These are phyloP conservation scores for Ochropleura plecta DNA, from an alignment of 2,888 invertebrate species.

Conservation along the genomic window DNA sequence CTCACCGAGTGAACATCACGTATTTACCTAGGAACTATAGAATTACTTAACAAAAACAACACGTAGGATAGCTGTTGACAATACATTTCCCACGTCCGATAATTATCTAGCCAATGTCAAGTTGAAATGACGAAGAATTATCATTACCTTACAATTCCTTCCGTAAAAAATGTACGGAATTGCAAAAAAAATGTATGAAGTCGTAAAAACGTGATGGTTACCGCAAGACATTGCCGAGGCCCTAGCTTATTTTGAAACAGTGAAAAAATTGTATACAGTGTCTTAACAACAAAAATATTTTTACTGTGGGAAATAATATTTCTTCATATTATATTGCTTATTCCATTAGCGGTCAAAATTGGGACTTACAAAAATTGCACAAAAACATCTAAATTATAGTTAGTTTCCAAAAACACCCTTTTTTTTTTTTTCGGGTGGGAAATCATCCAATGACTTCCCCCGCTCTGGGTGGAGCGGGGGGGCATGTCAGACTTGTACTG, in stretches of 20 bases:
- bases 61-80: slow-evolving; percentile 38
- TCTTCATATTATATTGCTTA: neutral
- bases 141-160: slow-evolving; percentile 42
- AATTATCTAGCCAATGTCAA: slow-evolving; percentile 62
- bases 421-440: too few species aligned
- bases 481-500: too few species aligned
- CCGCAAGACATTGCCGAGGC: neutral
- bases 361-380: neutral
- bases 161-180: slow-evolving; percentile 34
- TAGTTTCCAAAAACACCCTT: neutral
- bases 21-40: slow-evolving; percentile 36
- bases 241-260: slow-evolving; percentile 13
- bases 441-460: too few species aligned
- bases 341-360: neutral
- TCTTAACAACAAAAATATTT: slow-evolving; percentile 1
- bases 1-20: slow-evolving; percentile 38
- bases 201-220: slow-evolving; percentile 8
- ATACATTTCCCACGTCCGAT: slow-evolving; percentile 61
- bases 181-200: slow-evolving; percentile 19
- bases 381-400: neutral
- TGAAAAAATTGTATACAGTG: neutral
- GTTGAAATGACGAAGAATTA: slow-evolving; percentile 43
- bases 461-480: too few species aligned
- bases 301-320: neutral
- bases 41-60: slow-evolving; percentile 45